Evolutionary conservation across 2,797 vertebrate genomes (phyloP).

Genomic region (Manis crassicaudata): DNA sequence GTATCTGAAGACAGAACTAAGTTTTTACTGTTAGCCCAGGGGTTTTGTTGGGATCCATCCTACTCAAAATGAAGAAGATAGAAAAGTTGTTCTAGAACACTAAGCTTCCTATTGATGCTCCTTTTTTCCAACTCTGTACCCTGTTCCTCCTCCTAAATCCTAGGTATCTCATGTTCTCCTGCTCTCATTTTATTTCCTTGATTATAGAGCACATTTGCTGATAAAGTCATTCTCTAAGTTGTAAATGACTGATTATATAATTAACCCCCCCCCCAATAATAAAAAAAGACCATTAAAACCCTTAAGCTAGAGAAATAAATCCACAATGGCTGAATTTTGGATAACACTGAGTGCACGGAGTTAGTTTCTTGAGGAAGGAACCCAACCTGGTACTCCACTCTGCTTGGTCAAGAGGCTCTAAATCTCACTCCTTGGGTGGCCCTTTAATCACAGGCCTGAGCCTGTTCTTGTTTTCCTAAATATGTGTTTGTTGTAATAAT

Average conservation of each 20-base stretch:
- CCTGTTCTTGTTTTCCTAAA: slow-evolving; percentile 41
- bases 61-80: slow-evolving; percentile 5
- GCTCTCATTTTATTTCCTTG: slow-evolving; percentile 2
- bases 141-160: background rate
- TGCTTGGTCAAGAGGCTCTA: slow-evolving; percentile 1
- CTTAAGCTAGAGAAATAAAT: background rate
- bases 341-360: background rate
- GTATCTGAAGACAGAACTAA: slow-evolving; percentile 24
- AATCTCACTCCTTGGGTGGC: background rate
- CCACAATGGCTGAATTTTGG: slow-evolving; percentile 22
- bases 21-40: slow-evolving; percentile 11
- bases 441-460: background rate
- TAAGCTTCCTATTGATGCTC: background rate
- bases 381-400: background rate
- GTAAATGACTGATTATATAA: slow-evolving; percentile 32
- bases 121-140: background rate
- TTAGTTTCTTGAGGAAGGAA: background rate
- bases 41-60: background rate
- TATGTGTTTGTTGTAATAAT: slow-evolving; percentile 60
- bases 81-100: background rate
- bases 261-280: background rate
- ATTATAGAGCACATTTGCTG: background rate
- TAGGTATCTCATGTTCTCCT: background rate
- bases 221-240: slow-evolving; percentile 31
- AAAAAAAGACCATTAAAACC: background rate